A percentile compares a stretch with the other conserved stretches of the same genome.
Conservation (phyloP, 2,888 invertebrate species). For the Amblyjoppa proteus region DNA sequence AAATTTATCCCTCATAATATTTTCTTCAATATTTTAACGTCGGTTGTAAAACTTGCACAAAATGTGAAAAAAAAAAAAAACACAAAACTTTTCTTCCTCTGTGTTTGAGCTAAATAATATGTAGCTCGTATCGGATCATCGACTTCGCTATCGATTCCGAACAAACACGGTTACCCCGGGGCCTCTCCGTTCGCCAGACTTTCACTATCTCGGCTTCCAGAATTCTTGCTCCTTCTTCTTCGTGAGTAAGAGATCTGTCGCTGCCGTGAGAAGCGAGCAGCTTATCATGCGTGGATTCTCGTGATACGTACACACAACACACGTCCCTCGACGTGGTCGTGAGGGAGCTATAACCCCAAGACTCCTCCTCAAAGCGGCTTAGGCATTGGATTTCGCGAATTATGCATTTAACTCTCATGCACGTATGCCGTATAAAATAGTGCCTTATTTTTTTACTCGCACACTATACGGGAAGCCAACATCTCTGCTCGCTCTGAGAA, state of each 20-base stretch:
- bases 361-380: slow-evolving; percentile 52
- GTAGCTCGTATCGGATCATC: not conserved
- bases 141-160: slow-evolving; percentile 5
- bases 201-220: slow-evolving; percentile 1
- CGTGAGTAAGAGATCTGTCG: slow-evolving; percentile 37
- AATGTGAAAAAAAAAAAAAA: not conserved
- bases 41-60: too few relatives aligned
- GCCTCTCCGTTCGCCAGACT: not conserved
- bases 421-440: not conserved
- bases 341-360: slow-evolving; percentile 78
- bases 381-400: slow-evolving; percentile 79
- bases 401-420: slow-evolving; percentile 71
- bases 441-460: slow-evolving; percentile 24
- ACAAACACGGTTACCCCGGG: slow-evolving; percentile 4
- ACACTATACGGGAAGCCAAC: not conserved
- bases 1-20: too few relatives aligned
- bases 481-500: slow-evolving; percentile 1
- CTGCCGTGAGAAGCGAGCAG: slow-evolving; percentile 66
- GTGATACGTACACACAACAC: slow-evolving; percentile 65
- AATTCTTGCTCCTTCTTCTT: not conserved
- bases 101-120: not conserved
- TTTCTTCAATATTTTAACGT: too few relatives aligned
- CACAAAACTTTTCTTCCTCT: too few relatives aligned
- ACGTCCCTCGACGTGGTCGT: slow-evolving; percentile 26
- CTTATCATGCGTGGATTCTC: slow-evolving; percentile 76